phyloP scores from a whole-genome alignment of 2,888 invertebrate species.

The Volucella inflata region DNA sequence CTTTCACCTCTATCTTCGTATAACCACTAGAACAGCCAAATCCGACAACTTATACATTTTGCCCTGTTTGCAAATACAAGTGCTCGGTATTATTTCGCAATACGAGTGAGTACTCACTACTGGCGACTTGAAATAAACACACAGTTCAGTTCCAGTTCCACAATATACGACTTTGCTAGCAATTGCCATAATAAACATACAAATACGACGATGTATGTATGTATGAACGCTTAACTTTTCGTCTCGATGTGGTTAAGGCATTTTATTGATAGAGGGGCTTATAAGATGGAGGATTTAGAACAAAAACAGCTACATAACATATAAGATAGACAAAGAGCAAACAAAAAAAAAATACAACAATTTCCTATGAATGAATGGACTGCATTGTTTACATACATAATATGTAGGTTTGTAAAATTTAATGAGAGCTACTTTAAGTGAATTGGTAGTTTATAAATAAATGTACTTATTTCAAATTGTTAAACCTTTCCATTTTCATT shows the following conservation, averaged over 20 bases:
- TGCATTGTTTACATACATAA: not conserved
- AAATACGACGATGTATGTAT: too few relatives aligned
- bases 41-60: slow-evolving; percentile 46
- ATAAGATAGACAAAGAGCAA: slow-evolving; percentile 21
- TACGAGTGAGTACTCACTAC: not conserved
- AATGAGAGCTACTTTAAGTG: not conserved
- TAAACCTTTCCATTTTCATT: not conserved
- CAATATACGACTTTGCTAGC: not conserved
- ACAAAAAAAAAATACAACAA: not conserved
- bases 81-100: not conserved
- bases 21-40: slow-evolving; percentile 42
- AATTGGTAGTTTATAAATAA: slow-evolving; percentile 11
- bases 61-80: slow-evolving; percentile 14
- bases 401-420: not conserved
- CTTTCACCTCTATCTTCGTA: slow-evolving; percentile 26
- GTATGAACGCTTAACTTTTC: not conserved
- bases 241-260: slow-evolving; percentile 41
- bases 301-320: slow-evolving; percentile 37
- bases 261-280: slow-evolving; percentile 31
- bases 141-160: slow-evolving; percentile 40
- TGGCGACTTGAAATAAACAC: slow-evolving; percentile 48
- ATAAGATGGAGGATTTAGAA: slow-evolving; percentile 18
- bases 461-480: not conserved
- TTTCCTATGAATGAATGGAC: slow-evolving; percentile 12
- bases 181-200: slow-evolving; percentile 53